These are phyloP conservation scores for Brevimyrus niger DNA, from an alignment of 2,113 vertebrate species.

Conservation along the genomic window DNA sequence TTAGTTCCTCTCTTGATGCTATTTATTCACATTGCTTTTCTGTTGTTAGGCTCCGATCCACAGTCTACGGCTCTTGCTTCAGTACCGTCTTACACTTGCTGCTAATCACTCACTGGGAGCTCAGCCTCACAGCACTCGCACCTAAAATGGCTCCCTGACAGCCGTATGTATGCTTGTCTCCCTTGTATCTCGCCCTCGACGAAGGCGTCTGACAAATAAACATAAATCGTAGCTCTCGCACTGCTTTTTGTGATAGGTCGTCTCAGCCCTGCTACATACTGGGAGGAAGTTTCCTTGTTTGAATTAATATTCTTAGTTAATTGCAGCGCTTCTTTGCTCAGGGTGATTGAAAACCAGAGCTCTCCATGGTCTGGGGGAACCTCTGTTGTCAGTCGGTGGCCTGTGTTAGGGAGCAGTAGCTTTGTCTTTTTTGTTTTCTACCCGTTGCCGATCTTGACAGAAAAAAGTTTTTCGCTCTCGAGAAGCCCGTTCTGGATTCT, in stretches of 20 bases:
- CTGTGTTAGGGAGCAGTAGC: background rate
- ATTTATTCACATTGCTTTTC: background rate
- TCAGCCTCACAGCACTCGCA: background rate
- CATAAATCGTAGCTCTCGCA: background rate
- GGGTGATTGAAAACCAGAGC: background rate
- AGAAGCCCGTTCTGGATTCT: background rate
- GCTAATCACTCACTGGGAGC: background rate
- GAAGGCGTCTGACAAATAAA: background rate
- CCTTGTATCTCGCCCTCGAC: background rate
- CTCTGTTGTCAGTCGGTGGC: background rate
- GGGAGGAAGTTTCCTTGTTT: background rate
- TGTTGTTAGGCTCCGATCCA: background rate
- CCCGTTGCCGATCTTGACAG: background rate
- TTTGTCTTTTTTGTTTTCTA: background rate
- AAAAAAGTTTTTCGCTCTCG: background rate
- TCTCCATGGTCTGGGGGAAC: background rate
- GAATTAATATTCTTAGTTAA: background rate
- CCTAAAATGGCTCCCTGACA: background rate
- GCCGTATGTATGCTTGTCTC: background rate
- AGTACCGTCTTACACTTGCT: background rate
- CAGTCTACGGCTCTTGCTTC: background rate
- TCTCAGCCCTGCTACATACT: background rate
- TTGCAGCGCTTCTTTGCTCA: background rate
- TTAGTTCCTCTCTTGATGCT: background rate
- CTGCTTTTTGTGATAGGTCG: background rate